Conservation (phyloP, 35 echinoderm and acorn worm genomes). For the Patiria miniata region DNA sequence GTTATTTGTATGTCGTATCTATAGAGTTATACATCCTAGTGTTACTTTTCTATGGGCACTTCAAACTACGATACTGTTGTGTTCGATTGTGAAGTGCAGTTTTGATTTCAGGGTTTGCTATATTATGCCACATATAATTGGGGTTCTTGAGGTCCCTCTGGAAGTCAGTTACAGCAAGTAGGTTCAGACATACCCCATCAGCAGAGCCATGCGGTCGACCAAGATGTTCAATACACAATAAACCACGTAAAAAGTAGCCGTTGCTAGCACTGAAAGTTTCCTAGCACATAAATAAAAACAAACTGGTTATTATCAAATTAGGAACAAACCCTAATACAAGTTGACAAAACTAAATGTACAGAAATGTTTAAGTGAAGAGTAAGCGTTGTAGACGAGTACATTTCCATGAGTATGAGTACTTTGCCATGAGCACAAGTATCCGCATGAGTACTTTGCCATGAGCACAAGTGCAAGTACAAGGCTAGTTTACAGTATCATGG, state of each 20-base stretch:
- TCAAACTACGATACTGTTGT: not conserved
- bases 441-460: too few species aligned
- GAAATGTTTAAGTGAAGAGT: too few species aligned
- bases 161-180: slow-evolving; percentile 63
- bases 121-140: slow-evolving; percentile 75
- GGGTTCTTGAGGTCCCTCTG: slow-evolving; percentile 82
- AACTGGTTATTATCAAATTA: too few species aligned
- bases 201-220: slow-evolving; percentile 70
- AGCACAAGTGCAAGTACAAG: too few species aligned
- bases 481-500: too few species aligned
- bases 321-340: too few species aligned
- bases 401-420: too few species aligned
- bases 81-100: slow-evolving; percentile 33
- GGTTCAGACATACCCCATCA: slow-evolving; percentile 83
- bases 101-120: slow-evolving; percentile 72
- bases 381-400: too few species aligned
- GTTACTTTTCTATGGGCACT: not conserved
- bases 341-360: too few species aligned
- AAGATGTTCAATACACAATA: slow-evolving; percentile 77
- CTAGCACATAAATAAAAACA: slow-evolving; percentile 33
- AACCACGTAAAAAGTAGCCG: slow-evolving; percentile 48
- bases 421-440: too few species aligned
- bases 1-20: too few species aligned
- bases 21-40: too few species aligned
- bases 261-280: slow-evolving; percentile 84